Evolutionary conservation across 2,797 vertebrate species (phyloP), one percentile per base, ranked within the genome.

Genomic region (Muraenolepis orangiensis): DNA sequence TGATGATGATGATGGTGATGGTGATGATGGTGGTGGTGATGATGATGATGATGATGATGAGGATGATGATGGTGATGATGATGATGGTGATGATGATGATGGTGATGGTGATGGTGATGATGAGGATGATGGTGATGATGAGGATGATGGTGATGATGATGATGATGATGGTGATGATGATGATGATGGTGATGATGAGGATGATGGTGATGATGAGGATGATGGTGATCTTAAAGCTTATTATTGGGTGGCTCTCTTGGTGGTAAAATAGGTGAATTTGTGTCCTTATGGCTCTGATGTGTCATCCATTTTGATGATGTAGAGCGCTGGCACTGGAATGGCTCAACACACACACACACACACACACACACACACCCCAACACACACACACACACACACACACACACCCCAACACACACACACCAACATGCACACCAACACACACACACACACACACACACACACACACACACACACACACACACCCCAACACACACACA

Each of bases 401-500:
- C 32, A 34, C 32, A 34, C 32, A 34, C 32, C n/a, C n/a, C n/a
- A n/a, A 3, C 40, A 46, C 40, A 40, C 32, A 34, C 32, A 34
- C 32, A 34, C 32, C 3, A 11, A 40, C 38, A 40, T 13, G 8
- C n/a, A 70, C 42, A 38, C 30, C 4, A 29, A 28, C 74, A 61
- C 31, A 14, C 29, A 34, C 30, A 40, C 61, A 8, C 31, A n/a
- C 6, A 18, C 67, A 13, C 31, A 38, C 4, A 68, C 6, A 57
- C 18, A 30, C 40, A 32, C 51, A 40, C 30, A 28, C 40, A 66
- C 57, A 66, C 61, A 66, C 29, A 40, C 30, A 51, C 87, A 83
- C 85, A 72, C 81, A 81, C 79, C 83, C 82, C 71, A 80, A 88
- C 85, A 87, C 86, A 81, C 72, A 82, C 83, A 78, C 82, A 81